Conservation (phyloP, 1,140 invertebrate genomes). For the Muscidifurax raptorellus region DNA sequence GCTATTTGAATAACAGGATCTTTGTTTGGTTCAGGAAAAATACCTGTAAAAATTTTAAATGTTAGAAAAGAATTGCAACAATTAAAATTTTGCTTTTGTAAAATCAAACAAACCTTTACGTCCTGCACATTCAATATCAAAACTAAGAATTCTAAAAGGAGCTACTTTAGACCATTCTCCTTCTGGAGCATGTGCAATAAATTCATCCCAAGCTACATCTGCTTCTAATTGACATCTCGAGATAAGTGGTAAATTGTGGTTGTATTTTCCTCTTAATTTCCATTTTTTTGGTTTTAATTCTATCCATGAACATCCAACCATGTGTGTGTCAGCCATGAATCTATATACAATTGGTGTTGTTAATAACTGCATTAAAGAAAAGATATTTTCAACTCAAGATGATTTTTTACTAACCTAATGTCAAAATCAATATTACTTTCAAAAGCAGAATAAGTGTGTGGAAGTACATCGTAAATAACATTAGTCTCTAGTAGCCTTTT, state of each 20-base stretch:
- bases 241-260: constrained; percentile 63
- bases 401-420: constrained; percentile 80
- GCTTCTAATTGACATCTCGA: constrained; percentile 96
- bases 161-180: constrained; percentile 98
- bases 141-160: constrained; percentile 97
- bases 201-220: constrained; percentile 92
- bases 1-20: constrained; percentile 99
- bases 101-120: constrained; percentile 85
- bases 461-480: constrained; percentile 77
- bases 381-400: not conserved
- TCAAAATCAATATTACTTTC: constrained; percentile 99
- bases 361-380: not conserved
- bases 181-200: constrained; percentile 94
- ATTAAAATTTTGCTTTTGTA: not conserved
- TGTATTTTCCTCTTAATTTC: constrained; percentile 77
- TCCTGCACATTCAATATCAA: constrained; percentile 99
- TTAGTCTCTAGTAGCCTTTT: constrained; percentile 89
- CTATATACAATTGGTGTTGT: constrained; percentile 70
- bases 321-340: constrained; percentile 96
- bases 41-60: constrained; percentile 76
- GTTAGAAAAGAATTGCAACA: not conserved
- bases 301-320: constrained; percentile 99
- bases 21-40: constrained; percentile 97
- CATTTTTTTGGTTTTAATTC: constrained; percentile 90
- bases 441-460: constrained; percentile 82